Evolutionary conservation across 2,888 invertebrate species (phyloP), one percentile per base, ranked within the genome.

Genomic region (Platycnemis pennipes): DNA sequence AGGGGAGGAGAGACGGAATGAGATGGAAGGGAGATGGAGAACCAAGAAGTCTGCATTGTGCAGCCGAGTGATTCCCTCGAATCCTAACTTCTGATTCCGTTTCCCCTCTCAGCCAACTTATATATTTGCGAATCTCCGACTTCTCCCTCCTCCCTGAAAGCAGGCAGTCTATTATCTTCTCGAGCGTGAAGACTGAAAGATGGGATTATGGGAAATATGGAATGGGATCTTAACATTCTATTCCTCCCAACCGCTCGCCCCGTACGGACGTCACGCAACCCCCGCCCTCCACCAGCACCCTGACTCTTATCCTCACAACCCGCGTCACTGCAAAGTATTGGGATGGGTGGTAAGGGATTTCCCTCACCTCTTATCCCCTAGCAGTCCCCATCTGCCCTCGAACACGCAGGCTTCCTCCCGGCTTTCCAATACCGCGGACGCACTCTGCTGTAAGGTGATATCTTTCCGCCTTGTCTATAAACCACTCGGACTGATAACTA

Each of bases 141-240:
- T 44, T 69, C 44, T 89, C 42, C 89, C 42, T 69, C 19, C 56
- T 46, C 89, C 31, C 77, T 77, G 42, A 22, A 89, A 89, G 53
- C 89, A 89, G 53, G 91, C 91, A 56, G 63, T 91, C 63, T n/a
- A 63, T 91, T 91, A 69, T 56, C 91, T 26, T 91, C 91, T 37
- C 26, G 63, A 26, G 69, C 91, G 56, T 45, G 56, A 44, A 91
- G 44, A 91, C 91, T n/a, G 91, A 91, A 91, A 69, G 56, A 44
- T 44, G 69, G 91, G 63, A 91, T 91, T 91, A 91, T 56, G 91
- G 91, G 53, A 89, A 53, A 53, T n/a, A n/a, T n/a, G n/a, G n/a
- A n/a, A n/a, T n/a, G n/a, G n/a, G n/a, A n/a, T 53, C 53, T 77
- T 77, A 37, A 77, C 37, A 77, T 77, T 77, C 77, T 13, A 63